These are phyloP conservation scores for Tichodroma muraria DNA, from an alignment of 2,113 vertebrate species.

Conservation along the genomic window DNA sequence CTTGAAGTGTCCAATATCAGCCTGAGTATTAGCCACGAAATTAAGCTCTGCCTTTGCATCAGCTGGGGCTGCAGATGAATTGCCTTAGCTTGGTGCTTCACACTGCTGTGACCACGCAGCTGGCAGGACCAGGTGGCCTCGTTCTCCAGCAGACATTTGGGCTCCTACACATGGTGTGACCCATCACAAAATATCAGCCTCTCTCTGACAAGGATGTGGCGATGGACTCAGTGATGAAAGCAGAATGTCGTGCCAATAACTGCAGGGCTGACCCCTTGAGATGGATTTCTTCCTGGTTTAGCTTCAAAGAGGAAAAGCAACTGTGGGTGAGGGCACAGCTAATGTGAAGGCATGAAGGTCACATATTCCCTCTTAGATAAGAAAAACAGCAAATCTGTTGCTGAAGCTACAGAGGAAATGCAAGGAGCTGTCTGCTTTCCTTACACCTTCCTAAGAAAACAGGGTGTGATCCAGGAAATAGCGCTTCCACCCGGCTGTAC, in stretches of 20 bases:
- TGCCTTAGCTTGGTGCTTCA: neutral
- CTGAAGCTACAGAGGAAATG: neutral
- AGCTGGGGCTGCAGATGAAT: neutral
- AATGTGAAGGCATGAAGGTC: conserved; percentile 31
- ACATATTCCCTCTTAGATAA: neutral
- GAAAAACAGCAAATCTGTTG: neutral
- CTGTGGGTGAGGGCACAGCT: neutral
- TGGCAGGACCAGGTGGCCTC: neutral
- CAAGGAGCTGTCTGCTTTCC: neutral
- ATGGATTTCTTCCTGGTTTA: conserved; percentile 25
- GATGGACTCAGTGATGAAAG: neutral
- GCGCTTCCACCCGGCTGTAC: neutral
- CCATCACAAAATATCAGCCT: neutral
- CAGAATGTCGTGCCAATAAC: neutral
- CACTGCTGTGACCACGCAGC: neutral
- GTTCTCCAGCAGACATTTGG: neutral
- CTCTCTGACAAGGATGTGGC: neutral
- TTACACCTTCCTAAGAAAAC: neutral
- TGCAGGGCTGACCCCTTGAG: neutral
- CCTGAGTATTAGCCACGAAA: neutral
- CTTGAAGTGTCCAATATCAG: neutral
- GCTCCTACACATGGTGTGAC: neutral
- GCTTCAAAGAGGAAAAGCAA: conserved; percentile 16
- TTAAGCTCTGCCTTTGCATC: neutral
- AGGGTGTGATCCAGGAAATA: neutral